Conservation (phyloP, 2,888 invertebrate species). For the Pseudococcus viburni region DNA sequence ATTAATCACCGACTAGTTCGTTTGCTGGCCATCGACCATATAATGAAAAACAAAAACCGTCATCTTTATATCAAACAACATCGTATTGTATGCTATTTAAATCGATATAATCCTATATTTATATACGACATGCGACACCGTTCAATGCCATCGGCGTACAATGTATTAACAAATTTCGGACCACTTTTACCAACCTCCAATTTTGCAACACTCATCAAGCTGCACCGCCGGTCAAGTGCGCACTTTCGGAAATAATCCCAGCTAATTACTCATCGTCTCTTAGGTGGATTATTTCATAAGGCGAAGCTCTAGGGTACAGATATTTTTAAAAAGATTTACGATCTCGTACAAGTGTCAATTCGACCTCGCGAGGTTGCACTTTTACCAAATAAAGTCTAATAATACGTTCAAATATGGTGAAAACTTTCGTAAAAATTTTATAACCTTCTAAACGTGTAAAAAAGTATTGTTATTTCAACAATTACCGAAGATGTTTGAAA, state of each 20-base stretch:
- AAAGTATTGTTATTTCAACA: neutral
- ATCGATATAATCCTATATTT: neutral
- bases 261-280: neutral
- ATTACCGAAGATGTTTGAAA: neutral
- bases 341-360: neutral
- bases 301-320: neutral
- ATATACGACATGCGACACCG: neutral
- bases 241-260: constrained; percentile 1
- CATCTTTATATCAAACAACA: neutral
- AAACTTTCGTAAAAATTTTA: neutral
- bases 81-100: too few relatives aligned
- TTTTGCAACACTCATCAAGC: neutral
- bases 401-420: neutral
- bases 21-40: neutral
- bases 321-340: neutral
- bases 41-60: neutral
- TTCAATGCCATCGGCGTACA: neutral
- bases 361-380: neutral
- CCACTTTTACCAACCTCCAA: neutral
- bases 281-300: neutral
- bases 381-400: neutral
- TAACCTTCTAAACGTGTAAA: neutral
- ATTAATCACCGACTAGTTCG: neutral
- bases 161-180: neutral
- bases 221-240: neutral